Evolutionary conservation across 1,140 invertebrate species (phyloP).

Genomic region (Campoletis sonorensis): DNA sequence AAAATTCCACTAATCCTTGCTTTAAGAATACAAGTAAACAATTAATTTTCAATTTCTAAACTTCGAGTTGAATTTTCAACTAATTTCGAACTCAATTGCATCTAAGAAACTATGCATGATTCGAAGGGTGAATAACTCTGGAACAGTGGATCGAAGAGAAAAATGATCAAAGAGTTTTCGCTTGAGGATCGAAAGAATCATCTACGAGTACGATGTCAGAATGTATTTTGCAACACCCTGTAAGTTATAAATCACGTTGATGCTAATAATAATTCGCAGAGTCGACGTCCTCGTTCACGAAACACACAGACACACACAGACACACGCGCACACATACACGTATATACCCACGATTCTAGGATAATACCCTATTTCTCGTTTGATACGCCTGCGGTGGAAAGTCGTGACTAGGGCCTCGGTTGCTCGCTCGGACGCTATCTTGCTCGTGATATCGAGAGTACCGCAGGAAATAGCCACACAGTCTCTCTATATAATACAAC

Average conservation of each 20-base stretch:
- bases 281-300: not conserved
- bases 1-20: no score
- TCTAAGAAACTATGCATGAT: no score
- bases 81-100: no score
- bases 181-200: no score
- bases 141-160: no score
- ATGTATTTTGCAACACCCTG: no score
- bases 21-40: no score
- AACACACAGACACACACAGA: not conserved
- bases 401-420: not conserved
- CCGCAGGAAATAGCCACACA: not conserved
- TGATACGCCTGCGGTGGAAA: not conserved
- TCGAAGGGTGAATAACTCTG: no score
- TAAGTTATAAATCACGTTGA: not conserved
- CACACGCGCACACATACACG: not conserved
- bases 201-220: no score
- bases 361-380: conserved; percentile 5
- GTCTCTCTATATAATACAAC: not conserved
- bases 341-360: not conserved
- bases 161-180: no score
- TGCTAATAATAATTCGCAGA: conserved; percentile 11
- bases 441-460: not conserved
- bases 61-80: no score
- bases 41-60: no score
- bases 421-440: not conserved